A percentile compares a stretch with the other conserved stretches of the same genome.
phyloP scores from a whole-genome alignment of 2,888 invertebrate species.

The Morinoia aosen region DNA sequence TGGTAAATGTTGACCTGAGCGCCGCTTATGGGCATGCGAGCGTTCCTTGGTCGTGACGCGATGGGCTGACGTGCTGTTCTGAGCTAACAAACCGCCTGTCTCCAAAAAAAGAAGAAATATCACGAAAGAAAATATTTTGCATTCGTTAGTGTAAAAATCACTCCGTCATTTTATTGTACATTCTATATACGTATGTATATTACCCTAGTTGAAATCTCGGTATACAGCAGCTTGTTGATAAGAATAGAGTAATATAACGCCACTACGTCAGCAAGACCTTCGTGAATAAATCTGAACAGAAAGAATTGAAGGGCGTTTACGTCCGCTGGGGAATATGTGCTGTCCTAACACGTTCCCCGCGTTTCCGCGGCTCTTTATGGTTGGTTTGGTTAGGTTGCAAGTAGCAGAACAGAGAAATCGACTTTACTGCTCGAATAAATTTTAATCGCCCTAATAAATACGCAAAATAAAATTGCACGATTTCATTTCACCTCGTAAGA shows the following conservation, averaged over 20 bases:
- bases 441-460: too few species aligned
- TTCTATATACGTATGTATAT: neutral
- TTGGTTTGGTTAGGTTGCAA: too few species aligned
- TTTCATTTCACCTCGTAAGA: neutral
- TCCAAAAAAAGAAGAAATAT: neutral
- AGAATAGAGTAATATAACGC: neutral
- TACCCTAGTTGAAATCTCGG: neutral
- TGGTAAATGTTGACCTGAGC: neutral
- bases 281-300: neutral
- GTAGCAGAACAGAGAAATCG: too few species aligned
- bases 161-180: neutral
- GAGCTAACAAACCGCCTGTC: neutral
- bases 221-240: neutral
- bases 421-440: too few species aligned
- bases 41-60: neutral
- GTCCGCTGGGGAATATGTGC: neutral
- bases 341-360: neutral
- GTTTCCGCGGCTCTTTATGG: neutral
- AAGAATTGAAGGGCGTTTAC: neutral
- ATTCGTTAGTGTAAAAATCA: neutral
- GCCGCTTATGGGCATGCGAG: neutral
- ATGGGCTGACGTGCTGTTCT: neutral
- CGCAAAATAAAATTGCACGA: too few species aligned
- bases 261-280: neutral
- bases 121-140: neutral